Conservation (phyloP, 2,113 vertebrate species). For the Aptenodytes patagonicus region DNA sequence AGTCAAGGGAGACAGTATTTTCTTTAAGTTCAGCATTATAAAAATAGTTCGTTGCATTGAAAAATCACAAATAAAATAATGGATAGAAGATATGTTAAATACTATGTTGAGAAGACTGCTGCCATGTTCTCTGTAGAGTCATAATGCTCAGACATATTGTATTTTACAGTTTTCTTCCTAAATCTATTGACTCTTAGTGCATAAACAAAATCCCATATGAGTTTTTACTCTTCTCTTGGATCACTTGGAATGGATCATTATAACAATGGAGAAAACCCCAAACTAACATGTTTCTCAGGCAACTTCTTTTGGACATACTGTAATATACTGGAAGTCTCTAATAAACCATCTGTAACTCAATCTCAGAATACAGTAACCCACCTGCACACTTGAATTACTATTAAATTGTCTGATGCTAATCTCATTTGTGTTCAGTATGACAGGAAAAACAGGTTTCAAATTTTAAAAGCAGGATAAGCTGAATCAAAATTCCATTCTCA, state of each 20-base stretch:
- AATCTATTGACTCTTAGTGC: neutral
- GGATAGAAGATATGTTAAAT: neutral
- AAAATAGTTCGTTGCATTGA: neutral
- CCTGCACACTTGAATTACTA: neutral
- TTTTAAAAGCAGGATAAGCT: neutral
- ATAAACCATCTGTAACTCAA: neutral
- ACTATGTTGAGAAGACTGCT: neutral
- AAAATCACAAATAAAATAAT: neutral
- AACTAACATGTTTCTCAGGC: neutral
- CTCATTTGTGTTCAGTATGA: neutral
- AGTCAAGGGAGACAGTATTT: neutral
- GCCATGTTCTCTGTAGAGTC: neutral
- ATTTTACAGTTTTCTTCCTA: neutral
- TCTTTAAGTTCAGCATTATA: neutral
- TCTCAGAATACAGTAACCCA: neutral
- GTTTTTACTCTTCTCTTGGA: neutral
- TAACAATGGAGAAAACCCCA: neutral
- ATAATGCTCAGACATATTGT: neutral
- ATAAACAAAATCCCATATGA: neutral
- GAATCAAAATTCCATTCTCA: neutral
- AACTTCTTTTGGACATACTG: neutral
- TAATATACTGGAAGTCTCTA: neutral
- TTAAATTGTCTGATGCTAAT: neutral
- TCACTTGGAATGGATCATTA: neutral
- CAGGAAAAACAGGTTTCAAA: neutral